Conservation (phyloP, 2,797 vertebrate species). For the Neosilurus hyrtlii region DNA sequence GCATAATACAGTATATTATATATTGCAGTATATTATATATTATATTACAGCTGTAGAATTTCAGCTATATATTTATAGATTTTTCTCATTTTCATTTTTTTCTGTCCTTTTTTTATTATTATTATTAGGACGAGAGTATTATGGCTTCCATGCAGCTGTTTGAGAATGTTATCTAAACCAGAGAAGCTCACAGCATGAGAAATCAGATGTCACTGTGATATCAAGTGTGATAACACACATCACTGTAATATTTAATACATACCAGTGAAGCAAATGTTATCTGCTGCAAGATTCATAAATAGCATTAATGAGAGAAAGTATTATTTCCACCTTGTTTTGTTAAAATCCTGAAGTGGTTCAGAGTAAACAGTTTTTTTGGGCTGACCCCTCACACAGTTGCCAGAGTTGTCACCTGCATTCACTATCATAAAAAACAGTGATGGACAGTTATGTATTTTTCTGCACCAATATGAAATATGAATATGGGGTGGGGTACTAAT, state of each 20-base stretch:
- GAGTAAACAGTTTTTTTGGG: not conserved
- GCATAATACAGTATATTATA: too few relatives aligned
- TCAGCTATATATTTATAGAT: not conserved
- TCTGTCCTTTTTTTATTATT: conserved; percentile 20
- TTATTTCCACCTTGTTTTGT: not conserved
- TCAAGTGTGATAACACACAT: not conserved
- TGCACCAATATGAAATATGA: too few relatives aligned
- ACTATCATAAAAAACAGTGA: too few relatives aligned
- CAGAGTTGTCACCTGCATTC: too few relatives aligned
- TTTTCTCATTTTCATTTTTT: not conserved
- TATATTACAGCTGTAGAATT: not conserved
- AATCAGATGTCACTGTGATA: not conserved
- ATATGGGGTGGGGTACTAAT: too few relatives aligned
- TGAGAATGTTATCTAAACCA: conserved; percentile 84
- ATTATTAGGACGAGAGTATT: conserved; percentile 86
- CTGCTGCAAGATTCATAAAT: not conserved
- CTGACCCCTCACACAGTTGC: too few relatives aligned
- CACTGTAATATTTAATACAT: not conserved
- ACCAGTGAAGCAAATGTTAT: conserved; percentile 11
- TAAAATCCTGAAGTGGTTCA: not conserved
- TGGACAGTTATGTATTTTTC: too few relatives aligned
- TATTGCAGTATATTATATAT: not conserved
- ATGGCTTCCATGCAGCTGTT: conserved; percentile 97
- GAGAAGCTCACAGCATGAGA: not conserved
- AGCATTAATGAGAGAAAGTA: not conserved